phyloP scores from a whole-genome alignment of 2,797 vertebrate species.

The Etheostoma perlongum region DNA sequence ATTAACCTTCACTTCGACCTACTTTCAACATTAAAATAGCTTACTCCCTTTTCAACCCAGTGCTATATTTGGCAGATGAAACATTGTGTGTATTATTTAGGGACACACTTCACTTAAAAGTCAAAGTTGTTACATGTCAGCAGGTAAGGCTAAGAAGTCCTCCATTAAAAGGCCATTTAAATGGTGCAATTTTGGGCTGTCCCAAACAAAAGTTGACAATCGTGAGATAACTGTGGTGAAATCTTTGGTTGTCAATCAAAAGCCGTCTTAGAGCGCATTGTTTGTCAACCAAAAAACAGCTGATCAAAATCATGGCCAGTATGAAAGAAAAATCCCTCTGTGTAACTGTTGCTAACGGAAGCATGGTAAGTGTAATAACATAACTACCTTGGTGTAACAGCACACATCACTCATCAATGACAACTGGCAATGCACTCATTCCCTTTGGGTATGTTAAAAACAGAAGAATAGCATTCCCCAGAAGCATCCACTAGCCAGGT shows the following conservation, averaged over 20 bases:
- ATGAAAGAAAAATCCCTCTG: not conserved
- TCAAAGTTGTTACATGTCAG: conserved; percentile 17
- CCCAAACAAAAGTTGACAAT: not conserved
- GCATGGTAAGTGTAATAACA: no score
- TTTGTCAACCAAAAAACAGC: not conserved
- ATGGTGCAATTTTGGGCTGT: not conserved
- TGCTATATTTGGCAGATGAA: conserved; percentile 58
- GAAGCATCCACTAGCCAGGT: no score
- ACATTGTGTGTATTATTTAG: conserved; percentile 34
- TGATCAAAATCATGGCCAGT: not conserved
- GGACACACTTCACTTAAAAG: conserved; percentile 17
- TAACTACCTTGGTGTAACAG: no score
- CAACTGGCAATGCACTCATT: no score
- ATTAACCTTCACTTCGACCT: conserved; percentile 79
- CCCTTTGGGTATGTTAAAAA: no score
- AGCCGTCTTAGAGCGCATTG: not conserved
- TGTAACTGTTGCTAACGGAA: no score
- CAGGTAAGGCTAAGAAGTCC: not conserved
- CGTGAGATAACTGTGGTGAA: not conserved
- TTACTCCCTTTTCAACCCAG: conserved; percentile 46
- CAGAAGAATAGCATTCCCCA: no score
- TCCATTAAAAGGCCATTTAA: not conserved
- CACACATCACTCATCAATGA: no score
- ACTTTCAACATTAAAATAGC: conserved; percentile 75
- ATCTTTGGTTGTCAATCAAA: not conserved